Evolutionary conservation across 2,797 vertebrate genomes (phyloP).

Genomic region (Thunnus albacares): DNA sequence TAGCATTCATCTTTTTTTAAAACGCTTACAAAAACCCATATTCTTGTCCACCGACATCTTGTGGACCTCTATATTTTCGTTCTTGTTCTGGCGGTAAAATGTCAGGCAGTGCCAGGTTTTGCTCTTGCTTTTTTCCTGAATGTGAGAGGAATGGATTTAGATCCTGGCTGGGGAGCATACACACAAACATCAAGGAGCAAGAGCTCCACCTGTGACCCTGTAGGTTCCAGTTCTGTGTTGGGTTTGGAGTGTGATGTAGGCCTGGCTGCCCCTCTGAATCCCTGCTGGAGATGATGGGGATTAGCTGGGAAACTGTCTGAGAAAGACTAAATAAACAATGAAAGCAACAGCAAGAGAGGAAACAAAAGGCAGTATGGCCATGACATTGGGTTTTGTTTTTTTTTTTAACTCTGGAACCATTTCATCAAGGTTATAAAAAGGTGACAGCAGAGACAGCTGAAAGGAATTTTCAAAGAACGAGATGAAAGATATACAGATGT

Average conservation of each 20-base stretch:
- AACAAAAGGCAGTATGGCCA: slow-evolving; percentile 51
- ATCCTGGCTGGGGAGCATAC: slow-evolving; percentile 60
- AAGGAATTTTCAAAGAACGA: slow-evolving; percentile 23
- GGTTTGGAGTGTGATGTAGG: slow-evolving; percentile 62
- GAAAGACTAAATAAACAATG: slow-evolving; percentile 74
- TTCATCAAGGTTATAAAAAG: slow-evolving; percentile 42
- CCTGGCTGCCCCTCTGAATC: slow-evolving; percentile 60
- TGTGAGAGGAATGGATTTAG: slow-evolving; percentile 68
- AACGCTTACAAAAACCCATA: background rate
- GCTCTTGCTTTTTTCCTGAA: slow-evolving; percentile 49
- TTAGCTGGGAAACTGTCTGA: slow-evolving; percentile 68
- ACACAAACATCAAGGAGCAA: slow-evolving; percentile 65
- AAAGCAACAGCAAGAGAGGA: slow-evolving; percentile 59
- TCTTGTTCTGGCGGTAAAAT: slow-evolving; percentile 65
- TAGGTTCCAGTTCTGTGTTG: slow-evolving; percentile 41
- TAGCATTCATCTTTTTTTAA: background rate
- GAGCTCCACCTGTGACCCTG: slow-evolving; percentile 68
- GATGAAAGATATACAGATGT: background rate
- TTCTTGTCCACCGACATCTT: background rate
- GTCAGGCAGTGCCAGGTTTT: slow-evolving; percentile 58
- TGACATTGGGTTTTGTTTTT: slow-evolving; percentile 48
- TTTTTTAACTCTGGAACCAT: slow-evolving; percentile 32
- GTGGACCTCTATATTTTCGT: slow-evolving; percentile 42
- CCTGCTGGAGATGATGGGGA: slow-evolving; percentile 64
- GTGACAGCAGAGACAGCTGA: slow-evolving; percentile 49